Base-by-base conservation (phyloP, 1,140 invertebrate species). In the Drosophila kepulauana region DNA sequence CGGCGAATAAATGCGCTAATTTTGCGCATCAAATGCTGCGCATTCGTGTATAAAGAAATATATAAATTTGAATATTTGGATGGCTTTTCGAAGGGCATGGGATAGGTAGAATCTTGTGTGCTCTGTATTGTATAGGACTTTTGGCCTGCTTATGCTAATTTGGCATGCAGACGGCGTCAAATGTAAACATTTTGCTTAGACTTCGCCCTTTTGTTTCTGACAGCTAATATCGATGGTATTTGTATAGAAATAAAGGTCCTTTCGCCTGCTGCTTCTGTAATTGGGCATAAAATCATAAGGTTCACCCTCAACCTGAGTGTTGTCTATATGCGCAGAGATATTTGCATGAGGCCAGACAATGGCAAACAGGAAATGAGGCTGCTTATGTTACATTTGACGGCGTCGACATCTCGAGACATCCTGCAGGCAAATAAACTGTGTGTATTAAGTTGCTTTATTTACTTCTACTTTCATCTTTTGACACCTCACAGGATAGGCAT, bases 91-190 rank as follows among this genome's bases (percentile, higher is more conserved):
- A 16, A 35, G 13, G 5, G 33, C 11, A 41, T 28, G 10, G n/a
- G 16, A 10, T 41, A 25, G 11, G 5, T 10, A 20, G 6, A 15
- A 6, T 61, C 8, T 59, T 13, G 15, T 25, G 11, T 38, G 28
- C 33, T 33, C 2, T 38, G 35, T 54, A 41, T 38, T 48, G 13
- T 45, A 11, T 38, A 30, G 35, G 38, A 25, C 54, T 52, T 52
- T 63, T 51, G 30, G n/a, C 45, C 70, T 87, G 64, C 79, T 86
- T 82, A 86, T 73, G 82, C 67, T 82, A 82, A 82, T 86, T 86
- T 79, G 57, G 82, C 75, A 87, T 77, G 75, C 79, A 62, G 58
- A 59, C 28, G 46, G 70, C 78, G 63, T 78, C 63, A 64, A 66
- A 81, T 57, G 75, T 67, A 79, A 86, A 75, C 61, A 74, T 82